Evolutionary conservation across 2,888 invertebrate species (phyloP).

Genomic region (Drosophila nr. fundita): DNA sequence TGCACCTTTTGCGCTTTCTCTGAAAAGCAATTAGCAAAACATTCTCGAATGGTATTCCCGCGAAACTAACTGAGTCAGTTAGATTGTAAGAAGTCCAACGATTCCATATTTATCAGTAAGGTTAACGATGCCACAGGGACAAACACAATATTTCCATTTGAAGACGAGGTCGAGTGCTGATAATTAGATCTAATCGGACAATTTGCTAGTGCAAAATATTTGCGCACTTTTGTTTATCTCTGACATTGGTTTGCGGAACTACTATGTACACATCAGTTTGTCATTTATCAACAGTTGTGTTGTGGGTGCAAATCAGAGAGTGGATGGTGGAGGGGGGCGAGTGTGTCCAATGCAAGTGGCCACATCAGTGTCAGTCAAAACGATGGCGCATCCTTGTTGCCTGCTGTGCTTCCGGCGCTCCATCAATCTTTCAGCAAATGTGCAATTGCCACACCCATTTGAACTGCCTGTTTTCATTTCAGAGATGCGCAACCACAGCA

Average conservation of each 20-base stretch:
- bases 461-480: slow-evolving; percentile 28
- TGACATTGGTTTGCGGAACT: slow-evolving; percentile 66
- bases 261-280: slow-evolving; percentile 35
- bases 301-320: slow-evolving; percentile 4
- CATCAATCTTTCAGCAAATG: slow-evolving; percentile 66
- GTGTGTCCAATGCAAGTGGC: slow-evolving; percentile 49
- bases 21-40: slow-evolving; percentile 9
- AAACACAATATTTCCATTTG: slow-evolving; percentile 69
- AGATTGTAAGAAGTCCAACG: slow-evolving; percentile 8
- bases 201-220: slow-evolving; percentile 43
- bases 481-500: slow-evolving; percentile 45
- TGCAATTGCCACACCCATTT: slow-evolving; percentile 48
- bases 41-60: slow-evolving; percentile 8
- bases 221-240: slow-evolving; percentile 56
- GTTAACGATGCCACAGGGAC: slow-evolving; percentile 12
- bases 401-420: slow-evolving; percentile 61
- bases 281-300: slow-evolving; percentile 65
- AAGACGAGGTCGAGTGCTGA: slow-evolving; percentile 57
- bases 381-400: slow-evolving; percentile 57
- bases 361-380: slow-evolving; percentile 63
- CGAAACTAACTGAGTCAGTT: slow-evolving; percentile 28
- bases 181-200: slow-evolving; percentile 71
- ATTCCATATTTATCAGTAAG: slow-evolving; percentile 39
- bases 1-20: background rate
- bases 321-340: background rate